A percentile compares a stretch with the other conserved stretches of the same genome.
Conservation (phyloP, 2,797 vertebrate species). For the Falco naumanni region DNA sequence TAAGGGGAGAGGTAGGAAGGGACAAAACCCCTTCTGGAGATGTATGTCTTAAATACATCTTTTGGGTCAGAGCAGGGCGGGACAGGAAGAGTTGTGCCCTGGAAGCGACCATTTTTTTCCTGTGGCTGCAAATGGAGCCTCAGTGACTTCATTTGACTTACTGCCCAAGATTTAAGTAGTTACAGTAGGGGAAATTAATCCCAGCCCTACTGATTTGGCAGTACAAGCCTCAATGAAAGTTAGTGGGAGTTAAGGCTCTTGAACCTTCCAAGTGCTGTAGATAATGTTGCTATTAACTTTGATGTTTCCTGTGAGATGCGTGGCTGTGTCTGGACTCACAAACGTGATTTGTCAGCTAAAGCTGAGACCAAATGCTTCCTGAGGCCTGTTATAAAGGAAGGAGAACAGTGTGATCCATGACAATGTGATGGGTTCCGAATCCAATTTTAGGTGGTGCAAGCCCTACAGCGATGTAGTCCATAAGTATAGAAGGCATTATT, state of each 20-base stretch:
- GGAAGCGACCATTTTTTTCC: background rate
- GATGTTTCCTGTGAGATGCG: slow-evolving; percentile 52
- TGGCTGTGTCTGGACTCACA: slow-evolving; percentile 22
- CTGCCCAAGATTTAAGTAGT: slow-evolving; percentile 6
- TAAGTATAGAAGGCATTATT: background rate
- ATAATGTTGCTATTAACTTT: slow-evolving; percentile 55
- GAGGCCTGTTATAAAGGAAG: background rate
- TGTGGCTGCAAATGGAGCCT: background rate
- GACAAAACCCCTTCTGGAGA: background rate
- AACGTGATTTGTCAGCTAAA: slow-evolving; percentile 32
- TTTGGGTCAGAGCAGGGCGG: background rate
- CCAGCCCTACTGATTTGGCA: slow-evolving; percentile 35
- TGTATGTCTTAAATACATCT: background rate
- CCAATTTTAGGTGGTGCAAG: background rate
- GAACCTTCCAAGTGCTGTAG: slow-evolving; percentile 50
- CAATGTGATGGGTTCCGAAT: slow-evolving; percentile 1
- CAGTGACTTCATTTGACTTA: slow-evolving; percentile 1
- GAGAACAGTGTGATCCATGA: background rate
- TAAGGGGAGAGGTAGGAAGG: background rate
- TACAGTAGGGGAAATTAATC: slow-evolving; percentile 10
- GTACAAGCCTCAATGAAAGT: slow-evolving; percentile 24
- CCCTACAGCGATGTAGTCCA: background rate
- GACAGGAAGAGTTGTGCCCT: background rate
- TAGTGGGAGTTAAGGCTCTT: slow-evolving; percentile 40
- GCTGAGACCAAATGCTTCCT: slow-evolving; percentile 5